Conservation (phyloP, 37 sponge, comb jelly and placozoan genomes). For the Ianthella basta region DNA sequence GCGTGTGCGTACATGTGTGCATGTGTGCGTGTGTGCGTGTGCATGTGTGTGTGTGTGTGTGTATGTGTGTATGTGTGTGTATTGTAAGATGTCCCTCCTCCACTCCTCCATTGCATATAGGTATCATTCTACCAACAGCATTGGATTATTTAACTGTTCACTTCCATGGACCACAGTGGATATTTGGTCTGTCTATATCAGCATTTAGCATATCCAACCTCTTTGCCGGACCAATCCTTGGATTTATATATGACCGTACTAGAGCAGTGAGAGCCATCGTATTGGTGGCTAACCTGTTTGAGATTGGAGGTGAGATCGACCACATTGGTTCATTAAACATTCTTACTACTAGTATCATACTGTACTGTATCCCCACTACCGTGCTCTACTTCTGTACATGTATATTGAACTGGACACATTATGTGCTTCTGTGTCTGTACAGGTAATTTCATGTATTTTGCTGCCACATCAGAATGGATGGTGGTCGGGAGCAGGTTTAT, state of each 20-base stretch:
- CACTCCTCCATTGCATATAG: not conserved
- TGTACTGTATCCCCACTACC: not conserved
- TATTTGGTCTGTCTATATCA: slow-evolving; percentile 81
- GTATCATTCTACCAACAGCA: slow-evolving; percentile 82
- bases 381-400: no score
- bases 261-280: slow-evolving; percentile 65
- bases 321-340: not conserved
- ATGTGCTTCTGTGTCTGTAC: not conserved
- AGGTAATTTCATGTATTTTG: slow-evolving; percentile 90
- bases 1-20: slow-evolving; percentile 27
- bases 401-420: no score
- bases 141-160: slow-evolving; percentile 61
- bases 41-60: slow-evolving; percentile 34
- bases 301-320: slow-evolving; percentile 74
- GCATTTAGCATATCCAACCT: slow-evolving; percentile 86
- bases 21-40: slow-evolving; percentile 32
- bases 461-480: slow-evolving; percentile 74
- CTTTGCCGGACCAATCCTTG: slow-evolving; percentile 75
- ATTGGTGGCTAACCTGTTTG: slow-evolving; percentile 73
- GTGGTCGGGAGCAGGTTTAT: slow-evolving; percentile 76
- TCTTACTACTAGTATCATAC: not conserved
- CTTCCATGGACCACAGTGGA: slow-evolving; percentile 53
- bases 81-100: no score
- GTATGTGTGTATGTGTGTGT: not conserved
- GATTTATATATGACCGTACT: slow-evolving; percentile 73